Base-by-base conservation (phyloP, 2,797 vertebrate species). In the Tinamus major region DNA sequence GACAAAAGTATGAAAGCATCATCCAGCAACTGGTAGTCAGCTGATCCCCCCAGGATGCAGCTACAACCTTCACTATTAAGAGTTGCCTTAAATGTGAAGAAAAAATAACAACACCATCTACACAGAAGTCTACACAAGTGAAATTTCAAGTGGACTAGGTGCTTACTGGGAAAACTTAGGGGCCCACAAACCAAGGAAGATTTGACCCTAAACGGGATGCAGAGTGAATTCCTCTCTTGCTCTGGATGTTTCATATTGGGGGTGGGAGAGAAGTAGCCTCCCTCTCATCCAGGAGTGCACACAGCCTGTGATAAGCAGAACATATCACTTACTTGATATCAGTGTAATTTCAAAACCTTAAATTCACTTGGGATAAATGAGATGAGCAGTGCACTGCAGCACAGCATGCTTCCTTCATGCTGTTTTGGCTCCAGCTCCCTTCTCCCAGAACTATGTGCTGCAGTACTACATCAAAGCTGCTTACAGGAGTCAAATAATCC, bases 341-440 rank as follows among this genome's bases (percentile, higher is more conserved):
- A 27, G 70, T 58, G 70, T 88, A 62, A 42, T 20, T 85, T 87
- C 78, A 68, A 65, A 79, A 69, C 80, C 33, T 46, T 4, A 10
- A 3, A 46, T 13, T 88, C 1, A 2, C 64, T 39, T 1, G 2
- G 31, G 53, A 10, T 19, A 58, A 76, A 62, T 9, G 70, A 68
- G 65, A 78, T 29, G 79, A 71, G 62, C 77, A 20, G 63, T 1
- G 62, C 44, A 81, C 59, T 5, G 48, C n/a, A 35, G 68, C 82
- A 48, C 10, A 1, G 2, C 29, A 33, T 62, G 86, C 72, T 83
- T 41, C 51, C 53, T 6, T 19, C 79, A 44, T 76, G 46, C 71
- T 87, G 49, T 4, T 74, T 58, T 58, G 74, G 80, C 80, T 90
- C 61, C 78, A 27, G 46, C 46, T 83, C 49, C 86, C 68, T 75